phyloP scores from a whole-genome alignment of 2,797 vertebrate genomes.

The Bradypus variegatus region DNA sequence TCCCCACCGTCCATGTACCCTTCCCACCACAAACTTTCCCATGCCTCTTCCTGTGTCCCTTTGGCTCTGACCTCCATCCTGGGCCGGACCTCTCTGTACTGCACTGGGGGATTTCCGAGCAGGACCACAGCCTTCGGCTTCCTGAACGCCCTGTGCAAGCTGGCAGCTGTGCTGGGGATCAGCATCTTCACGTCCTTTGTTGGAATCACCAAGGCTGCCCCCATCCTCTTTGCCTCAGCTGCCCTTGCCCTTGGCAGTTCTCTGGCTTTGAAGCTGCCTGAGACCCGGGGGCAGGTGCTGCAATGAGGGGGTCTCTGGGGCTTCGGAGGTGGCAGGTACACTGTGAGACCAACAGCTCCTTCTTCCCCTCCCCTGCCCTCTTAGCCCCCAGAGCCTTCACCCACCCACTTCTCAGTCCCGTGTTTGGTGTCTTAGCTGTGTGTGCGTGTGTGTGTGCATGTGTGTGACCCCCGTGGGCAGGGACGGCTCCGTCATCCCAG shows the following conservation, averaged over 20 bases:
- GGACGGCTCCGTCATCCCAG: constrained; percentile 25
- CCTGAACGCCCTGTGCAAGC: constrained; percentile 93
- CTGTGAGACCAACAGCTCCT: constrained; percentile 57
- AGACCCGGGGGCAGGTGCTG: constrained; percentile 93
- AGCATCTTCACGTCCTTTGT: constrained; percentile 98
- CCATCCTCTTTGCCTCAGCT: constrained; percentile 91
- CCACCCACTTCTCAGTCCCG: not conserved
- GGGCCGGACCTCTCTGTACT: not conserved
- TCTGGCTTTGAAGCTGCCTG: constrained; percentile 91
- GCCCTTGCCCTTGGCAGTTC: constrained; percentile 91
- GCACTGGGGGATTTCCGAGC: constrained; percentile 26
- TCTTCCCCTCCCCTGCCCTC: constrained; percentile 35
- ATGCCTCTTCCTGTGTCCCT: not conserved
- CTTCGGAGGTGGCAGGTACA: constrained; percentile 37
- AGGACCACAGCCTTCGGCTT: constrained; percentile 96
- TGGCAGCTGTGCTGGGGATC: constrained; percentile 93
- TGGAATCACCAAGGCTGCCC: constrained; percentile 95
- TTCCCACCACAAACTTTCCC: not conserved
- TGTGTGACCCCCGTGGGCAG: constrained; percentile 30
- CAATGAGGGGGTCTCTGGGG: constrained; percentile 74
- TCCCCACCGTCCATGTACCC: not conserved
- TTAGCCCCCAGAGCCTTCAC: not conserved
- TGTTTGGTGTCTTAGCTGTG: constrained; percentile 57
- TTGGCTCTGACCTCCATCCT: not conserved
- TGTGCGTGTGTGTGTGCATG: not conserved